Base-by-base conservation (phyloP, 2,113 vertebrate species). In the Mola mola region DNA sequence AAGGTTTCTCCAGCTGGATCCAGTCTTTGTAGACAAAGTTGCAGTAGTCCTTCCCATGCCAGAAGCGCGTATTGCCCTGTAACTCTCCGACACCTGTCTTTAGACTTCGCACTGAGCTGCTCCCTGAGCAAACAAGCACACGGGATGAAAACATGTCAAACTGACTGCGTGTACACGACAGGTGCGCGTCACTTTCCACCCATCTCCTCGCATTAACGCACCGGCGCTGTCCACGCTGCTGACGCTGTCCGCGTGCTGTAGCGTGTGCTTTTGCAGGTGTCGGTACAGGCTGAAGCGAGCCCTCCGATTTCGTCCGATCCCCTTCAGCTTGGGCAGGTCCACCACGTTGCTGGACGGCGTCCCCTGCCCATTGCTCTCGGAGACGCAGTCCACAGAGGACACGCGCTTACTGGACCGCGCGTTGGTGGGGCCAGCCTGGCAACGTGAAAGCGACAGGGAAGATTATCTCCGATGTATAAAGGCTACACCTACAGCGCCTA, bases 21-120 rank as follows among this genome's bases (percentile, higher is more conserved):
- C 96, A 98, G 84, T 98, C 96, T 87, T 94, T 97, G 80, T 95
- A 96, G 72, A 98, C 96, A 1, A 98, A 98, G 91, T 98, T 98
- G 91, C 96, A 98, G 48, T 98, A 98, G 85, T 98, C 96, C 58
- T 98, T 98, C n/a, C 96, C 96, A 0, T 98, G 96, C 95, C 96
- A 98, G 91, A 98, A 98, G 4, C 96, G 90, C 0, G 96, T 98
- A 84, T 98, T 96, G 5, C 97, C 96, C 1, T 94, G 91, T 8
- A 99, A 87, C 71, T 98, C 95, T 1, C 95, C 95, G 13, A 96
- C 93, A 0, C 93, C 95, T 0, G 95, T 95, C 88, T 96, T 94
- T 15, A 97, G 81, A 66, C 96, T 98, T 24, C 65, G 89, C 65
- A 93, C 78, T 7, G 96, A 98, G 67, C 92, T 92, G 5, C 90